These are phyloP conservation scores for Cremastinae sp. DNA, from an alignment of 2,888 invertebrate genomes.

Conservation along the genomic window DNA sequence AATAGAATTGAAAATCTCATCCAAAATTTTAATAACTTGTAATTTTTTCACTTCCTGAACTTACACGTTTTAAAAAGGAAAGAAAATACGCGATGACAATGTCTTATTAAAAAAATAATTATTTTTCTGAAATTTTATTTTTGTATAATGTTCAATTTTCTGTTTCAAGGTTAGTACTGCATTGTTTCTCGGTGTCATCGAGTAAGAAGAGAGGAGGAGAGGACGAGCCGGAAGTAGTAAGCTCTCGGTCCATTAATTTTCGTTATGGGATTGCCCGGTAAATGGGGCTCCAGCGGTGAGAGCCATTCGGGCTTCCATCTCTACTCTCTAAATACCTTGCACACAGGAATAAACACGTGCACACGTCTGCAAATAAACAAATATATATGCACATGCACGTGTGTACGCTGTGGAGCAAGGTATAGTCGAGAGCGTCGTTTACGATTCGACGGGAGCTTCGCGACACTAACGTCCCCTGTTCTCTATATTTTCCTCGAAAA, in stretches of 20 bases:
- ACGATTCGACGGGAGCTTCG: conserved; percentile 59
- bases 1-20: too few species aligned
- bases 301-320: conserved; percentile 44
- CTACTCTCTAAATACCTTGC: conserved; percentile 20
- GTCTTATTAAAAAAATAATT: too few species aligned
- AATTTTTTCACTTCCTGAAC: too few species aligned
- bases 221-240: conserved; percentile 59
- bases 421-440: conserved; percentile 63
- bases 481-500: conserved; percentile 52
- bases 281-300: conserved; percentile 56
- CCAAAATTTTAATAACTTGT: too few species aligned
- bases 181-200: conserved; percentile 23
- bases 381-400: conserved; percentile 22
- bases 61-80: too few species aligned
- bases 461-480: conserved; percentile 55
- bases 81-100: too few species aligned
- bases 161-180: background rate
- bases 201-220: background rate
- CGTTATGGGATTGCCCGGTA: conserved; percentile 57
- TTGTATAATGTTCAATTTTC: background rate
- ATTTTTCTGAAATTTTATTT: too few species aligned
- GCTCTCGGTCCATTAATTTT: conserved; percentile 62
- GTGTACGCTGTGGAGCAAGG: too few species aligned
- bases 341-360: background rate
- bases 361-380: background rate